Conservation (phyloP, 2,797 vertebrate genomes). For the Acipenser oxyrinchus region DNA sequence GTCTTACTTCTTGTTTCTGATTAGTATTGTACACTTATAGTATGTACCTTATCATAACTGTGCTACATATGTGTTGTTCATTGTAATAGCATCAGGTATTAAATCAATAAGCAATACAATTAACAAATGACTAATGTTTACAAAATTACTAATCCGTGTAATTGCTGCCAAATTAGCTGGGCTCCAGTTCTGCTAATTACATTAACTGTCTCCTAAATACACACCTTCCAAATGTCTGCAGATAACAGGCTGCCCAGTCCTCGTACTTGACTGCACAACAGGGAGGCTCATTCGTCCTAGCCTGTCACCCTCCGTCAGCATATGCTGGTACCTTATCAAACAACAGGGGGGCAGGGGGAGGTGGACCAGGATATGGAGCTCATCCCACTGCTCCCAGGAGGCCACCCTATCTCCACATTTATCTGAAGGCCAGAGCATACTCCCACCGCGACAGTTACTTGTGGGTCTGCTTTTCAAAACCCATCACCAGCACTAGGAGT, state of each 20-base stretch:
- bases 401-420: slow-evolving; percentile 36
- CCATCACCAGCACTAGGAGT: slow-evolving; percentile 39
- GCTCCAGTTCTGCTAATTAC: neutral
- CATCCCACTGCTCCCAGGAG: slow-evolving; percentile 34
- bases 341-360: slow-evolving; percentile 12
- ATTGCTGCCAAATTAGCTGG: neutral
- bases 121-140: too few species aligned
- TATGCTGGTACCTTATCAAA: slow-evolving; percentile 30
- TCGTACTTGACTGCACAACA: neutral
- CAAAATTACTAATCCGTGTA: too few species aligned
- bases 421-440: slow-evolving; percentile 37
- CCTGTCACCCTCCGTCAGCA: slow-evolving; percentile 2
- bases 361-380: slow-evolving; percentile 23
- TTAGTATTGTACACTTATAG: too few species aligned
- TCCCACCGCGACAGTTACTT: slow-evolving; percentile 38
- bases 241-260: neutral
- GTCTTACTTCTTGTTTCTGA: too few species aligned
- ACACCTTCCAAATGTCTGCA: slow-evolving; percentile 5
- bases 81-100: too few species aligned
- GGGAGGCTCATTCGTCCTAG: slow-evolving; percentile 20
- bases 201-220: slow-evolving; percentile 3
- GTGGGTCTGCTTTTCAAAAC: slow-evolving; percentile 43
- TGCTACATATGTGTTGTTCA: too few species aligned
- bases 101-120: too few species aligned
- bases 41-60: too few species aligned